phyloP scores from a whole-genome alignment of 2,797 vertebrate species.

The Microctenopoma steveboyesi region DNA sequence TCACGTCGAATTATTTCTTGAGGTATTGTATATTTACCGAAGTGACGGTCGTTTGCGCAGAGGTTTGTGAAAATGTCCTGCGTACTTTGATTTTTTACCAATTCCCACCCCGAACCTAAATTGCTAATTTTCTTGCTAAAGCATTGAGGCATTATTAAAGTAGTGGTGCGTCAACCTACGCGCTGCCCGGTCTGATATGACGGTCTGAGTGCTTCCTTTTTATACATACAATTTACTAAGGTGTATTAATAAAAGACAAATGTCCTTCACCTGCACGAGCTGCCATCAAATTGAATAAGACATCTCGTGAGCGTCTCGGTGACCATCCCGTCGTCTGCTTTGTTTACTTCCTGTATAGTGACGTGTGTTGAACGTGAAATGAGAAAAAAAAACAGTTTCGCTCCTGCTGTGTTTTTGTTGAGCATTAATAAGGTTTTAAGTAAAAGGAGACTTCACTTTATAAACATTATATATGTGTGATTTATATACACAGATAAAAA shows the following conservation, averaged over 20 bases:
- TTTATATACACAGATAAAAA: too few relatives aligned
- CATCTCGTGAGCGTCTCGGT: slow-evolving; percentile 27
- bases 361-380: slow-evolving; percentile 24
- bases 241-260: background rate
- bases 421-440: too few relatives aligned
- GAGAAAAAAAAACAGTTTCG: background rate
- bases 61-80: background rate
- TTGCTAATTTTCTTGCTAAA: background rate
- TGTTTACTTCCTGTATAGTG: slow-evolving; percentile 75
- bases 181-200: background rate
- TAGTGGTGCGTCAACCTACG: background rate
- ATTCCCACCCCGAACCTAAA: background rate
- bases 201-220: too few relatives aligned
- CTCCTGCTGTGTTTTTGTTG: background rate
- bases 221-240: rapidly evolving
- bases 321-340: background rate
- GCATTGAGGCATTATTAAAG: background rate
- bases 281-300: background rate
- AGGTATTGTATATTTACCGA: background rate
- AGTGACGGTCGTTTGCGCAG: background rate
- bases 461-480: too few relatives aligned
- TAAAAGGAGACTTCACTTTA: too few relatives aligned
- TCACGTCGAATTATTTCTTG: background rate
- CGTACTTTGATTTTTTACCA: rapidly evolving
- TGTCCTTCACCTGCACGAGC: slow-evolving; percentile 2